Percentiles rank a stretch among this genome's conserved stretches.
Evolutionary conservation across 2,797 vertebrate species (phyloP).

Genomic region (Catostomus latipinnis): DNA sequence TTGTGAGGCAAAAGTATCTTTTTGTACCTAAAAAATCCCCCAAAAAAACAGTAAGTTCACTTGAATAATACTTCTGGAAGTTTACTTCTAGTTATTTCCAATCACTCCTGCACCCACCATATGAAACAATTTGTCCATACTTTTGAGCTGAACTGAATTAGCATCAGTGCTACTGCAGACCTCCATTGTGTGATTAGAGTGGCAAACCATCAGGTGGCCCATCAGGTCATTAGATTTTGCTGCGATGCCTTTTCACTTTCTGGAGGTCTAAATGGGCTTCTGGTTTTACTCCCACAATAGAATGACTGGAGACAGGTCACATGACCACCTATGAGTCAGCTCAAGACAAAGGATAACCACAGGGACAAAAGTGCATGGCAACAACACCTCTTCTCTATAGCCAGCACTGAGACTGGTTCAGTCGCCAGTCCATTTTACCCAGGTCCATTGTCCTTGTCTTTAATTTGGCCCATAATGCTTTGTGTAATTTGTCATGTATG

Average conservation of each 20-base stretch:
- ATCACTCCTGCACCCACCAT: neutral
- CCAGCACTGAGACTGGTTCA: neutral
- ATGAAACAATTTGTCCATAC: conserved; percentile 3
- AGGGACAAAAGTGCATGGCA: neutral
- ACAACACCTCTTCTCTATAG: neutral
- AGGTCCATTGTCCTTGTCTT: neutral
- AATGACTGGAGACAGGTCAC: conserved; percentile 26
- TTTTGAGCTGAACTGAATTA: neutral
- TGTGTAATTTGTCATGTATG: neutral
- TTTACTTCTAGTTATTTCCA: neutral
- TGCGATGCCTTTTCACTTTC: conserved; percentile 24
- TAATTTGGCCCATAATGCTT: neutral
- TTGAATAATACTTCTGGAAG: neutral
- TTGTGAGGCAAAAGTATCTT: too few relatives aligned
- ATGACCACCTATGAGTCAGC: conserved; percentile 25
- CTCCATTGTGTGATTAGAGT: conserved; percentile 30
- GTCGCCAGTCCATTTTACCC: neutral
- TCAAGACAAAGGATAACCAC: conserved; percentile 27
- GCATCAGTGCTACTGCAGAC: neutral
- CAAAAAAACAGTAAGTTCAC: too few relatives aligned
- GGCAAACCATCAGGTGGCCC: conserved; percentile 26
- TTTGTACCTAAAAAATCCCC: too few relatives aligned
- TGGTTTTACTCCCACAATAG: conserved; percentile 28
- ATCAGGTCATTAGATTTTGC: conserved; percentile 31
- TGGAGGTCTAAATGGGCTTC: conserved; percentile 30